Percentiles rank a stretch among this genome's conserved stretches.
Evolutionary conservation across 1,140 invertebrate genomes (phyloP).

Genomic region (Papilio polytes): DNA sequence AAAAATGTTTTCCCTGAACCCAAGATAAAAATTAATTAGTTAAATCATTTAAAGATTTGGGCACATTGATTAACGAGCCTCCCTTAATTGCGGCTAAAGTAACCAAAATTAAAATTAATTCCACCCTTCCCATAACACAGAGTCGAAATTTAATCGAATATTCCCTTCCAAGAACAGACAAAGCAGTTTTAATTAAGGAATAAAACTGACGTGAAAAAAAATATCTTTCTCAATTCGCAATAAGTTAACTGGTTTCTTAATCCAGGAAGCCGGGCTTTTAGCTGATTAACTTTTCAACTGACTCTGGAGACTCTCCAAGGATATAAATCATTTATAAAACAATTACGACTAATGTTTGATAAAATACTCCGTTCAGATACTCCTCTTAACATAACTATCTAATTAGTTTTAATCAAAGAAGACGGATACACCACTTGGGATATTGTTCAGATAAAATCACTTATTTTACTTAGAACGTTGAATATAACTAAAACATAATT

Average conservation of each 20-base stretch:
- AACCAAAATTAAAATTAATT: slow-evolving; percentile 42
- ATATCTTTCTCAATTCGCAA: slow-evolving; percentile 61
- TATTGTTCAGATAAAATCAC: not conserved
- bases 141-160: slow-evolving; percentile 38
- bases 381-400: slow-evolving; percentile 12
- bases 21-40: slow-evolving; percentile 34
- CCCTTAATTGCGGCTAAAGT: slow-evolving; percentile 39
- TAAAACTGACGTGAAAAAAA: slow-evolving; percentile 51
- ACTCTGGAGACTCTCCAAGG: slow-evolving; percentile 67
- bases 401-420: slow-evolving; percentile 25
- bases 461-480: not conserved
- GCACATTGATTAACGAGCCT: slow-evolving; percentile 38
- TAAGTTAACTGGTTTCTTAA: slow-evolving; percentile 76
- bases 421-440: slow-evolving; percentile 3
- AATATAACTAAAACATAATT: not conserved
- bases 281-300: slow-evolving; percentile 77
- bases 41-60: slow-evolving; percentile 27
- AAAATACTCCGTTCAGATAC: slow-evolving; percentile 51
- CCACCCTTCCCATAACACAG: slow-evolving; percentile 37
- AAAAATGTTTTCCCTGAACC: not conserved
- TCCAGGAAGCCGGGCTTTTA: slow-evolving; percentile 70
- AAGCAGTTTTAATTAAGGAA: slow-evolving; percentile 43
- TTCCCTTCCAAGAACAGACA: slow-evolving; percentile 37
- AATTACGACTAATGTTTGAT: slow-evolving; percentile 66
- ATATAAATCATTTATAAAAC: slow-evolving; percentile 68